Percentiles rank a stretch among this genome's conserved stretches.
Conservation (phyloP, 2,888 invertebrate genomes). For the Erpobdella octoculata region DNA sequence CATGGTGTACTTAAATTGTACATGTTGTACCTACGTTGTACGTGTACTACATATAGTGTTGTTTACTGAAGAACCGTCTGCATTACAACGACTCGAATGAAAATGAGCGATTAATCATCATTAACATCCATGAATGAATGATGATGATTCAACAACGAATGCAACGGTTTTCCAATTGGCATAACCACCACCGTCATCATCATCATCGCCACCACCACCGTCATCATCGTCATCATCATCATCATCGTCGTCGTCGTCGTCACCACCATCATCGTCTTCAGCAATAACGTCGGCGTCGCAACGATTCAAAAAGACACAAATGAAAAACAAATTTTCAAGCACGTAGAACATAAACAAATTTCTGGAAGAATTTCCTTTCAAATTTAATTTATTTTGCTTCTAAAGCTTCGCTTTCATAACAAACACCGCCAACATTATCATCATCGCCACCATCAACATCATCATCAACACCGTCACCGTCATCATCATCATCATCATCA, state of each 20-base stretch:
- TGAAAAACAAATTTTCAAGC: background rate
- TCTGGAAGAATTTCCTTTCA: background rate
- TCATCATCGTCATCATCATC: background rate
- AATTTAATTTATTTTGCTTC: background rate
- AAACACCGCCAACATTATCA: background rate
- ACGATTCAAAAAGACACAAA: too few relatives aligned
- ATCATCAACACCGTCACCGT: slow-evolving; percentile 9
- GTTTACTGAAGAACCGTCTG: too few relatives aligned
- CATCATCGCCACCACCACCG: background rate
- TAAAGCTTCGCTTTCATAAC: background rate
- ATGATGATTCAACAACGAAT: too few relatives aligned
- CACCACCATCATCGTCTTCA: background rate
- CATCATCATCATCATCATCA: slow-evolving; percentile 28
- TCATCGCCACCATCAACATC: background rate
- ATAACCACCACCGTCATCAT: background rate
- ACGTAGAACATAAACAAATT: background rate
- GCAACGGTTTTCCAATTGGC: too few relatives aligned
- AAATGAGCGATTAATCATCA: too few relatives aligned
- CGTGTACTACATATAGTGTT: too few relatives aligned
- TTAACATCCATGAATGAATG: too few relatives aligned
- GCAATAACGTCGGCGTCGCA: background rate
- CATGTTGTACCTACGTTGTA: too few relatives aligned
- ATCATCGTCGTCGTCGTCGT: slow-evolving; percentile 12
- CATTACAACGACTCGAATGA: too few relatives aligned
- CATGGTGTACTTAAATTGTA: too few relatives aligned